Percentiles rank a stretch among this genome's conserved stretches.
These are phyloP conservation scores for Plebejus argus DNA, from an alignment of 2,888 invertebrate genomes.

Conservation along the genomic window DNA sequence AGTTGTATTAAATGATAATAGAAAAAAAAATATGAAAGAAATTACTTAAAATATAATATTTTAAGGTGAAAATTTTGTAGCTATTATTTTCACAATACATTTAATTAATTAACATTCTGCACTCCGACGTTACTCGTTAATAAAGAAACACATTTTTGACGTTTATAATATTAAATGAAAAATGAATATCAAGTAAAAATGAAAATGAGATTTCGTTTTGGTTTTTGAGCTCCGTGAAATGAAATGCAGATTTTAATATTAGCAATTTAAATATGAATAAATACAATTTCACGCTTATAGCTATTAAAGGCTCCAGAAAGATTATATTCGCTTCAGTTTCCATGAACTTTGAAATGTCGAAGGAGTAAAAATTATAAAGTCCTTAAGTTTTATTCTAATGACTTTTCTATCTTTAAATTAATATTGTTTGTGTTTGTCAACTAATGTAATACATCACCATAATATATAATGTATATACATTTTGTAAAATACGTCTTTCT, in stretches of 20 bases:
- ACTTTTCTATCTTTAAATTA: background rate
- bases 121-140: background rate
- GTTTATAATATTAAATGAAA: background rate
- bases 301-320: slow-evolving; percentile 47
- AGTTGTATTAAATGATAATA: background rate
- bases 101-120: no score
- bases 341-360: slow-evolving; percentile 47
- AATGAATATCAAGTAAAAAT: slow-evolving; percentile 14
- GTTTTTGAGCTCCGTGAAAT: slow-evolving; percentile 35
- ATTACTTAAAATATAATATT: background rate
- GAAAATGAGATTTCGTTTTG: slow-evolving; percentile 27
- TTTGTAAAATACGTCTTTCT: no score
- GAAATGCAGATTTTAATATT: slow-evolving; percentile 46
- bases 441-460: no score
- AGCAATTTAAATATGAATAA: slow-evolving; percentile 50
- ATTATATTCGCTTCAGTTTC: slow-evolving; percentile 56
- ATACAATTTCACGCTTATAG: slow-evolving; percentile 52
- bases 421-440: no score
- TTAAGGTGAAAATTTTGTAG: background rate
- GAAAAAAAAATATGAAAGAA: background rate
- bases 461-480: no score
- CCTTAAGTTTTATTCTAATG: background rate
- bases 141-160: background rate
- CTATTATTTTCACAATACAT: background rate
- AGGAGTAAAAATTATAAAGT: slow-evolving; percentile 10